Conservation (phyloP, 2,888 invertebrate species). For the Gymnosoma rotundatum region DNA sequence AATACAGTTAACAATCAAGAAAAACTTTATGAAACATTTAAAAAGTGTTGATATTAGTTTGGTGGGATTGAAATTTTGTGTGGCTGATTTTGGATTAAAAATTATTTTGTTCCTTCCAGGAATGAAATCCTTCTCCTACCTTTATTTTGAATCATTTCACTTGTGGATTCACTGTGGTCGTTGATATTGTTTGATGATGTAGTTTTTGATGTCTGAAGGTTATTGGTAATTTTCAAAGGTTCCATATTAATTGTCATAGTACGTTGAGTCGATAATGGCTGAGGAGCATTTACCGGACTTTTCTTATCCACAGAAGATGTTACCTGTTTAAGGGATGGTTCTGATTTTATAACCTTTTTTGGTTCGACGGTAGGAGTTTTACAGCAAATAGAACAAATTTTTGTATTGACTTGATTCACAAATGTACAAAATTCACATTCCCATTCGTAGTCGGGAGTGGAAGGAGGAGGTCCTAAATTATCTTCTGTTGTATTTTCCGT, state of each 20-base stretch:
- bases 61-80: conserved; percentile 61
- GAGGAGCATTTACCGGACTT: conserved; percentile 14
- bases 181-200: neutral
- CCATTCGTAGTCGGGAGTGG: conserved; percentile 87
- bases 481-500: conserved; percentile 41
- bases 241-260: neutral
- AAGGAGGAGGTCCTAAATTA: conserved; percentile 82
- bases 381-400: conserved; percentile 93
- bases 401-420: conserved; percentile 90
- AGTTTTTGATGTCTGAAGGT: neutral
- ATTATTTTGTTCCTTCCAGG: conserved; percentile 87
- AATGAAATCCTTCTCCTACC: conserved; percentile 88
- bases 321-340: conserved; percentile 31
- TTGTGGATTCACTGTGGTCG: conserved; percentile 42
- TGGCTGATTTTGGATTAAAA: conserved; percentile 32
- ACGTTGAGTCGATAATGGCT: conserved; percentile 18
- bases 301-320: conserved; percentile 19
- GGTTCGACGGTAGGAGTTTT: conserved; percentile 86
- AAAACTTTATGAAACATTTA: neutral
- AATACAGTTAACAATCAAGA: neutral
- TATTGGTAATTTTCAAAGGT: conserved; percentile 7
- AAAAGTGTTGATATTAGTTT: conserved; percentile 18
- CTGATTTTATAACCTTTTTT: conserved; percentile 17
- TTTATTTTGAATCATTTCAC: conserved; percentile 82
- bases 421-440: conserved; percentile 95